Evolutionary conservation across 1,140 invertebrate species (phyloP).

Genomic region (Pseudoatta argentina): DNA sequence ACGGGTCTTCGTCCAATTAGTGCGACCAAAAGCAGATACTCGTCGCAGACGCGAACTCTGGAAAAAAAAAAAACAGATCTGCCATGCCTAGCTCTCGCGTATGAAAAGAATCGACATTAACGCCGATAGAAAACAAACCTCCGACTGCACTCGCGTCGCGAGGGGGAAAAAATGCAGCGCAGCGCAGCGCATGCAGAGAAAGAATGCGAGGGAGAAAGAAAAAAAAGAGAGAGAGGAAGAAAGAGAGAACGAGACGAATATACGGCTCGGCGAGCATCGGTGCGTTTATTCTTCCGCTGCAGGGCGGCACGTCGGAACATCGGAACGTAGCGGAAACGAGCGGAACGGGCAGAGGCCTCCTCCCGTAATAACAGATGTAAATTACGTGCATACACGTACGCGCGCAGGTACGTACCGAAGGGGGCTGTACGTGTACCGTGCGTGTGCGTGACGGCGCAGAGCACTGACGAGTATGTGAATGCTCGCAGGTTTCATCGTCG

Average conservation of each 20-base stretch:
- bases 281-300: slow-evolving; percentile 67
- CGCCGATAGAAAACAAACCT: slow-evolving; percentile 50
- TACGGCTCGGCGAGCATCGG: slow-evolving; percentile 54
- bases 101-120: slow-evolving; percentile 44
- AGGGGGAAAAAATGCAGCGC: slow-evolving; percentile 57
- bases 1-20: slow-evolving; percentile 23
- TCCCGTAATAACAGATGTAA: slow-evolving; percentile 86
- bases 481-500: slow-evolving; percentile 40
- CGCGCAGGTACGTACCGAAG: slow-evolving; percentile 38
- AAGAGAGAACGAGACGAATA: slow-evolving; percentile 31
- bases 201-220: neutral
- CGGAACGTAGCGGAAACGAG: slow-evolving; percentile 71
- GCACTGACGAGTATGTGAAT: slow-evolving; percentile 66
- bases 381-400: slow-evolving; percentile 84
- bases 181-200: slow-evolving; percentile 32
- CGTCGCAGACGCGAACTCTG: slow-evolving; percentile 22
- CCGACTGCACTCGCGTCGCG: slow-evolving; percentile 34
- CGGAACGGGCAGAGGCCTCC: slow-evolving; percentile 76
- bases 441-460: slow-evolving; percentile 61
- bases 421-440: neutral
- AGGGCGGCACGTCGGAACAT: slow-evolving; percentile 75
- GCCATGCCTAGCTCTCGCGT: neutral
- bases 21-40: slow-evolving; percentile 2
- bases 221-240: slow-evolving; percentile 20
- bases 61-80: slow-evolving; percentile 19